Evolutionary conservation across 2,888 invertebrate genomes (phyloP).

Genomic region (Eupithecia centaureata): DNA sequence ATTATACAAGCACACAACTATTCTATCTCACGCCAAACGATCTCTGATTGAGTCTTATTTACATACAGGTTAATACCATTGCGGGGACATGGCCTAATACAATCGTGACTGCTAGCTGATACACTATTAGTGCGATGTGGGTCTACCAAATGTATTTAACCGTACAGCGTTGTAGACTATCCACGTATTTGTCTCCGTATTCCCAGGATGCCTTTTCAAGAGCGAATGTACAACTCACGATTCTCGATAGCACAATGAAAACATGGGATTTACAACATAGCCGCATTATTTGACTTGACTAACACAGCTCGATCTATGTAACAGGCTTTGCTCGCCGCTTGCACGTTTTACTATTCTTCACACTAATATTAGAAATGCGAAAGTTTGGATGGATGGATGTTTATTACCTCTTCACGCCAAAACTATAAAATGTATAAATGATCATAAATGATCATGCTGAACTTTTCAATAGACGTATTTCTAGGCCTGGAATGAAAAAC

Average conservation of each 20-base stretch:
- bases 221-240: slow-evolving; percentile 68
- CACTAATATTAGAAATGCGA: too few relatives aligned
- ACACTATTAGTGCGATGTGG: slow-evolving; percentile 52
- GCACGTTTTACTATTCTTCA: slow-evolving; percentile 44
- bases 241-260: slow-evolving; percentile 69
- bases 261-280: slow-evolving; percentile 65
- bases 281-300: slow-evolving; percentile 61
- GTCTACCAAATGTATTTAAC: slow-evolving; percentile 35
- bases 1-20: slow-evolving; percentile 55
- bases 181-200: slow-evolving; percentile 52
- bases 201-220: slow-evolving; percentile 61
- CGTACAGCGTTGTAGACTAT: slow-evolving; percentile 46
- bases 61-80: slow-evolving; percentile 39
- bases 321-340: slow-evolving; percentile 50
- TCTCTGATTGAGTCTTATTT: slow-evolving; percentile 47
- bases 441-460: too few relatives aligned
- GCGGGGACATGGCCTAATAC: slow-evolving; percentile 40
- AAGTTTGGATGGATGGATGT: too few relatives aligned
- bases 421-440: too few relatives aligned
- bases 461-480: too few relatives aligned
- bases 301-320: slow-evolving; percentile 55
- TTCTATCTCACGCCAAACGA: slow-evolving; percentile 57
- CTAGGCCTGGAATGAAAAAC: too few relatives aligned
- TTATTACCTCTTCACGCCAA: too few relatives aligned
- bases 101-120: slow-evolving; percentile 49